Percentiles rank a stretch among this genome's conserved stretches.
Conservation (phyloP, 2,113 vertebrate genomes). For the Oncorhynchus nerka region DNA sequence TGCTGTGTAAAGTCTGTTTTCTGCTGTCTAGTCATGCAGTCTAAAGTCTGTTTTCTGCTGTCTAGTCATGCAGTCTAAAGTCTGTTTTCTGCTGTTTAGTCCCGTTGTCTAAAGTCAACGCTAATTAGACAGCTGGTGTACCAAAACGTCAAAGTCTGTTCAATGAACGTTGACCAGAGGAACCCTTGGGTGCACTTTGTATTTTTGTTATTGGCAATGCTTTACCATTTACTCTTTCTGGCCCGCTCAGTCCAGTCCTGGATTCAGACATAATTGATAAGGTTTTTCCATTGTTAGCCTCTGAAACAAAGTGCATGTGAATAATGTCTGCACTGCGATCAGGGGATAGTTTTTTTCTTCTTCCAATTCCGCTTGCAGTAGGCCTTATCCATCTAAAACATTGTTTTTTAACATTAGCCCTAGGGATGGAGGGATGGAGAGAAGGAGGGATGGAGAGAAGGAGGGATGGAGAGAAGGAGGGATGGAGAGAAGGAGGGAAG, state of each 20-base stretch:
- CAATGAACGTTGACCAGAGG: conserved; percentile 9
- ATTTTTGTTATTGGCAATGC: background rate
- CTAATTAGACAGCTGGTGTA: conserved; percentile 9
- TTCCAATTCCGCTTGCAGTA: background rate
- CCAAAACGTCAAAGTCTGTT: conserved; percentile 7
- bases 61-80: no score
- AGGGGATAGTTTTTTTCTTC: background rate
- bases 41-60: no score
- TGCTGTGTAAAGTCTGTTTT: no score
- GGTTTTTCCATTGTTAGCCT: conserved; percentile 2
- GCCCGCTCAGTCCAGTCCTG: background rate
- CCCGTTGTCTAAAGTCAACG: conserved; percentile 14
- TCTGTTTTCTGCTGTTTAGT: no score
- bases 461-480: no score
- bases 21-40: no score
- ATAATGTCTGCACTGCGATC: background rate
- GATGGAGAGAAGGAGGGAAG: no score
- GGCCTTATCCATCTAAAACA: background rate
- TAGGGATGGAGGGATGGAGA: background rate
- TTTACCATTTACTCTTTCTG: conserved; percentile 1
- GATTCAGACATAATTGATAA: conserved; percentile 4
- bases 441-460: background rate
- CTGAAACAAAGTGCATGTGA: background rate
- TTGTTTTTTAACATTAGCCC: background rate
- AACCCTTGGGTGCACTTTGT: conserved; percentile 12